Conservation (phyloP, 37 sponge, comb jelly and placozoan genomes). For the Mnemiopsis leidyi region DNA sequence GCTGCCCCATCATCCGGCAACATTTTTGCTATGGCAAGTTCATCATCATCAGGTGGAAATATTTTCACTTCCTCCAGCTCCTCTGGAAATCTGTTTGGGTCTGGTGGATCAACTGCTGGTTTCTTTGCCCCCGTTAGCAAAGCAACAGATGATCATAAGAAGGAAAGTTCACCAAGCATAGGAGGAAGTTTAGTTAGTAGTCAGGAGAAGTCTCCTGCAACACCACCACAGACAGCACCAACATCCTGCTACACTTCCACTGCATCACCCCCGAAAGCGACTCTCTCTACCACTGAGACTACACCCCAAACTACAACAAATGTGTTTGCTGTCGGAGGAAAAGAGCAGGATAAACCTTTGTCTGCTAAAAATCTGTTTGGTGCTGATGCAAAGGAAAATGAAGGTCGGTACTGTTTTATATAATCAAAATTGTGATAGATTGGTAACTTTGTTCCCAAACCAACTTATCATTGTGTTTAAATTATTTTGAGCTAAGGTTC, state of each 20-base stretch:
- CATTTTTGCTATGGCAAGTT: constrained; percentile 31
- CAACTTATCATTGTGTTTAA: neutral
- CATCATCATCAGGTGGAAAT: neutral
- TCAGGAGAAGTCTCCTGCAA: constrained; percentile 45
- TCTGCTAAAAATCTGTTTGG: constrained; percentile 11
- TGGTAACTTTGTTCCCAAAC: neutral
- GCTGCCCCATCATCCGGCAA: constrained; percentile 37
- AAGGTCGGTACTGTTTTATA: too few species aligned
- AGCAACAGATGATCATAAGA: neutral
- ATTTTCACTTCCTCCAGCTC: constrained; percentile 7
- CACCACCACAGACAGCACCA: constrained; percentile 6
- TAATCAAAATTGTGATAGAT: too few species aligned
- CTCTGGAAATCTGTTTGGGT: neutral
- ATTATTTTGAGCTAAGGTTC: too few species aligned
- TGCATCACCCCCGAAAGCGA: neutral
- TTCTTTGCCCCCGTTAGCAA: constrained; percentile 16
- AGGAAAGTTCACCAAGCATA: constrained; percentile 44
- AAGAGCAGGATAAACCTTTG: neutral
- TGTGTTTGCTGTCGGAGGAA: neutral
- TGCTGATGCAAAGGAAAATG: constrained; percentile 20
- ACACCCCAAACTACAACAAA: neutral
- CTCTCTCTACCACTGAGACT: neutral
- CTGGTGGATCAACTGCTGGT: constrained; percentile 34
- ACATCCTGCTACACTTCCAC: neutral
- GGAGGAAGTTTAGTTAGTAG: constrained; percentile 55